These are phyloP conservation scores for Thunnus albacares DNA, from an alignment of 2,797 vertebrate species.

Conservation along the genomic window DNA sequence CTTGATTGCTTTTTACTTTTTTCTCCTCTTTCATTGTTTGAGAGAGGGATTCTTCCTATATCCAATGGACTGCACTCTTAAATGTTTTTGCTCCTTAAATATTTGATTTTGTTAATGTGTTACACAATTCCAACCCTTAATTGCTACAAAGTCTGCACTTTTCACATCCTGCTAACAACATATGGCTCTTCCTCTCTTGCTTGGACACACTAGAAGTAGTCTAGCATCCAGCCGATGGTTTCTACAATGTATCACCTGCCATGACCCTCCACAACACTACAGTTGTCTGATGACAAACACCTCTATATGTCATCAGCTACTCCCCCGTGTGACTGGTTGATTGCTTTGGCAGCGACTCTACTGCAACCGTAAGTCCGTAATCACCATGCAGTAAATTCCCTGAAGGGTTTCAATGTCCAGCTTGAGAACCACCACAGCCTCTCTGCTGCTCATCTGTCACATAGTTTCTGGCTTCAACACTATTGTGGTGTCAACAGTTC, in stretches of 20 bases:
- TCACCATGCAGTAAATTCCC: slow-evolving; percentile 53
- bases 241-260: slow-evolving; percentile 7
- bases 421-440: slow-evolving; percentile 28
- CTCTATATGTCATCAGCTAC: slow-evolving; percentile 41
- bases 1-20: neutral
- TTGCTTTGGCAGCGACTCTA: slow-evolving; percentile 36
- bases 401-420: slow-evolving; percentile 33
- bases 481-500: slow-evolving; percentile 39
- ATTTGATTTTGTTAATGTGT: neutral
- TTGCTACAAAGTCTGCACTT: neutral
- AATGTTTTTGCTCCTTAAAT: neutral
- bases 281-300: slow-evolving; percentile 50
- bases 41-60: neutral
- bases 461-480: slow-evolving; percentile 52
- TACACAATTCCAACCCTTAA: neutral
- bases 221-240: slow-evolving; percentile 1
- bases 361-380: slow-evolving; percentile 56
- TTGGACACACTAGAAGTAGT: slow-evolving; percentile 2
- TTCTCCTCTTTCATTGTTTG: neutral
- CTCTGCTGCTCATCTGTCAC: slow-evolving; percentile 63
- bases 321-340: slow-evolving; percentile 26
- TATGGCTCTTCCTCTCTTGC: neutral
- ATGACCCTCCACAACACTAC: slow-evolving; percentile 3
- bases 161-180: neutral
- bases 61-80: neutral